These are phyloP conservation scores for Salminus brasiliensis DNA, from an alignment of 2,113 vertebrate genomes.

Conservation along the genomic window DNA sequence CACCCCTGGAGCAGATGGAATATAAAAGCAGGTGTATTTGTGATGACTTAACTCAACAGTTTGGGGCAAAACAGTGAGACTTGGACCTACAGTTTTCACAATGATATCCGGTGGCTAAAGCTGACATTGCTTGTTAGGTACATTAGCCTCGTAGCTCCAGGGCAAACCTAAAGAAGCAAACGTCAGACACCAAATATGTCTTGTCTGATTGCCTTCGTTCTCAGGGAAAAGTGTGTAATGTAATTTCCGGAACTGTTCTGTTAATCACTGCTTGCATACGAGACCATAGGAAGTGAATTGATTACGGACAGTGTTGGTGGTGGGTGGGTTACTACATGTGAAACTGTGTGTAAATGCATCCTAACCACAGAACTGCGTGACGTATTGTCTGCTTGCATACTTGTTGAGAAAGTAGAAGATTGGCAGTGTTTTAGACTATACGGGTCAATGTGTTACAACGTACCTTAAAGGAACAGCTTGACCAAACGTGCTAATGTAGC, in stretches of 20 bases:
- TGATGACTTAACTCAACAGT: no score
- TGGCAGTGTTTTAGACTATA: slow-evolving; percentile 26
- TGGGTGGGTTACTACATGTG: background rate
- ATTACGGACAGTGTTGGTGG: background rate
- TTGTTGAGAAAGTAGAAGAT: slow-evolving; percentile 5
- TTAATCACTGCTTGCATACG: background rate
- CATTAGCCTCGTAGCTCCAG: background rate
- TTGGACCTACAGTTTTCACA: no score
- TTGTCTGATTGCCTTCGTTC: background rate
- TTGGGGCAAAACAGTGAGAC: no score
- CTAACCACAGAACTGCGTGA: background rate
- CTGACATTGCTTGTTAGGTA: no score
- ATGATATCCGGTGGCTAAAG: no score
- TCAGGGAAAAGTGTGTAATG: background rate
- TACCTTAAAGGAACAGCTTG: background rate
- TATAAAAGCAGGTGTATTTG: no score
- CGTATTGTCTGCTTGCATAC: slow-evolving; percentile 24
- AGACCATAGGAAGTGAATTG: background rate
- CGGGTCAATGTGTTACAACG: background rate
- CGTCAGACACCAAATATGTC: background rate
- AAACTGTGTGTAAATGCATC: background rate
- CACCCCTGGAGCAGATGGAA: no score
- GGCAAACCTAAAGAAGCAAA: background rate
- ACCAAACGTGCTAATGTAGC: background rate
- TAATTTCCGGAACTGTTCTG: background rate